Conservation (phyloP, 2,113 vertebrate species). For the Clarias magur region DNA sequence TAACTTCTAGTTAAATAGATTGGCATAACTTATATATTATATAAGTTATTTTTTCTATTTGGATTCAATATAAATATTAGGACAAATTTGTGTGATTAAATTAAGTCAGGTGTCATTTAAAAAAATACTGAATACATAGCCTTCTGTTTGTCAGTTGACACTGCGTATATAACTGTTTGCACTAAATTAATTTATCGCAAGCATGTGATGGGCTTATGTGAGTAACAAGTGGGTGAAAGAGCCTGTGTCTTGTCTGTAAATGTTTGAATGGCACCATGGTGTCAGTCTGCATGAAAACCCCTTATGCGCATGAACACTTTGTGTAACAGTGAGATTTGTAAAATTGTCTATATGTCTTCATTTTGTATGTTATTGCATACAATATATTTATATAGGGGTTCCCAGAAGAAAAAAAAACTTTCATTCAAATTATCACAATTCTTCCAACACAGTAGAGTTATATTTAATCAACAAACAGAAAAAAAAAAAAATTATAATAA, state of each 20-base stretch:
- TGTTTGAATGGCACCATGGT: conserved; percentile 56
- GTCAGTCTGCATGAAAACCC: conserved; percentile 63
- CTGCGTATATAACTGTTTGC: background rate
- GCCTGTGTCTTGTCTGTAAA: conserved; percentile 41
- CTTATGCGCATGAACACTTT: conserved; percentile 71
- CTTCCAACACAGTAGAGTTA: background rate
- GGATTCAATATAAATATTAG: background rate
- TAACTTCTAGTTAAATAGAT: background rate
- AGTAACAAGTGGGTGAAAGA: conserved; percentile 38
- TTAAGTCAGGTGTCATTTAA: background rate
- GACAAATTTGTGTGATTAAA: background rate
- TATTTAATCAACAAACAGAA: background rate
- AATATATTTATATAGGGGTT: background rate
- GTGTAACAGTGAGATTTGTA: conserved; percentile 56
- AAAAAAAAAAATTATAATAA: background rate
- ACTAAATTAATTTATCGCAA: background rate
- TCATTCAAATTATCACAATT: background rate
- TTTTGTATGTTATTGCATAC: conserved; percentile 38
- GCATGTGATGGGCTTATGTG: conserved; percentile 8
- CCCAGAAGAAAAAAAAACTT: background rate
- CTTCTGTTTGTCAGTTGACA: background rate
- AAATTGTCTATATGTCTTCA: background rate
- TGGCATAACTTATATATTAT: no score
- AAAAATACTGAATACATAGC: background rate
- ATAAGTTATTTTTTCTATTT: background rate